Evolutionary conservation across 1,140 invertebrate species (phyloP).

Genomic region (Palaemon carinicauda): DNA sequence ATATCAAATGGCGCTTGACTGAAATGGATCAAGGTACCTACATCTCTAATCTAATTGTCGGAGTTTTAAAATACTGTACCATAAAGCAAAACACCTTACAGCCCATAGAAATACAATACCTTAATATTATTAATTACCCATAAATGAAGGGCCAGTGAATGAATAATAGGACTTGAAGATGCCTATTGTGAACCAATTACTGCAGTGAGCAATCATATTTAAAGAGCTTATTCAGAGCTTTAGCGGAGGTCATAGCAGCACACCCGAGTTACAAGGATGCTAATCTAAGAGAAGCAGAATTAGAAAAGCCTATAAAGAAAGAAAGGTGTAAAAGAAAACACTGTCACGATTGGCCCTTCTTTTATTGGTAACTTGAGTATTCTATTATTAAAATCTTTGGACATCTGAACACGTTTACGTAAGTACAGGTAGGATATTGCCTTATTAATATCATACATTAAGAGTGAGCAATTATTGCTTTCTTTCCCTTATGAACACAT

Average conservation of each 20-base stretch:
- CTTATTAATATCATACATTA: background rate
- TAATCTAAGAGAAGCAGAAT: background rate
- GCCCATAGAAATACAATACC: too few species aligned
- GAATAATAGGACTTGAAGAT: background rate
- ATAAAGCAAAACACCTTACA: too few species aligned
- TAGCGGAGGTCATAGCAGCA: too few species aligned
- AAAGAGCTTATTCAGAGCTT: too few species aligned
- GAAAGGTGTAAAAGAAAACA: constrained; percentile 52
- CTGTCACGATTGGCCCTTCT: constrained; percentile 43
- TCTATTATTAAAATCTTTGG: background rate
- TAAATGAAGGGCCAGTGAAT: constrained; percentile 40
- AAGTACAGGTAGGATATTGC: background rate
- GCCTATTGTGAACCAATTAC: background rate
- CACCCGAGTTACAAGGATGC: background rate
- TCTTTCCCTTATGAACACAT: background rate
- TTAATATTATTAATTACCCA: constrained; percentile 9
- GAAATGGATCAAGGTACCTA: too few species aligned
- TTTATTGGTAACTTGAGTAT: constrained; percentile 49
- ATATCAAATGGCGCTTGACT: too few species aligned
- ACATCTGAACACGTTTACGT: too few species aligned
- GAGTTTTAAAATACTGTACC: too few species aligned
- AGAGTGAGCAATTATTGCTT: background rate
- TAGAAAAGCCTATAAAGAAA: background rate
- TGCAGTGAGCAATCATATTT: too few species aligned
- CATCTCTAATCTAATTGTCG: too few species aligned